phyloP scores from a whole-genome alignment of 2,113 vertebrate genomes.

The Pomatorhinus ruficollis region DNA sequence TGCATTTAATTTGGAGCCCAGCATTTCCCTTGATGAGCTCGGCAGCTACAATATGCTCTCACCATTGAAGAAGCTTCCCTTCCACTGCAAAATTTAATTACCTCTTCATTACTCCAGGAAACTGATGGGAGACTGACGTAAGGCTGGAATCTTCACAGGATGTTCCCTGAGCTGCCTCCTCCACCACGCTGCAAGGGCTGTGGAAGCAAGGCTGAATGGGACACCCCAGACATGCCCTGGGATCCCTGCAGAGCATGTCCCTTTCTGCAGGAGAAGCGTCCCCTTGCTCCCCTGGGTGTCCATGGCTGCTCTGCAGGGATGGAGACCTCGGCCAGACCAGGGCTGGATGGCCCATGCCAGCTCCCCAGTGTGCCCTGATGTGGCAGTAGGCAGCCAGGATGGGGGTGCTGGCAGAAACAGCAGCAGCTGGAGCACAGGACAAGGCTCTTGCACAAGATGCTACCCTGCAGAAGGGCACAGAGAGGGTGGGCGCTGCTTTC shows the following conservation, averaged over 20 bases:
- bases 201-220: accelerated
- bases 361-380: not conserved
- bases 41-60: not conserved
- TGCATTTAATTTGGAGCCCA: slow-evolving; percentile 52
- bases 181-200: not conserved
- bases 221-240: accelerated
- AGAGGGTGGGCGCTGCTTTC: not conserved
- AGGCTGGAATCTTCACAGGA: not conserved
- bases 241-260: accelerated
- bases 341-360: not conserved
- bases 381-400: not conserved
- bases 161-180: not conserved
- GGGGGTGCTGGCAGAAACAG: not conserved
- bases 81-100: slow-evolving; percentile 54
- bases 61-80: not conserved
- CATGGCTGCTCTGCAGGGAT: accelerated
- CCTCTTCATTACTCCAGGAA: slow-evolving; percentile 43
- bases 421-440: not conserved
- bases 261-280: accelerated
- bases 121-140: not conserved
- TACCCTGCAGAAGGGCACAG: not conserved
- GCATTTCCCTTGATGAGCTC: slow-evolving; percentile 18
- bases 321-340: accelerated
- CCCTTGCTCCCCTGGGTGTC: not conserved
- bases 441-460: not conserved